Percentiles rank a stretch among this genome's conserved stretches.
Evolutionary conservation across 2,797 vertebrate species (phyloP).

Genomic region (Hafferia zeledoni): DNA sequence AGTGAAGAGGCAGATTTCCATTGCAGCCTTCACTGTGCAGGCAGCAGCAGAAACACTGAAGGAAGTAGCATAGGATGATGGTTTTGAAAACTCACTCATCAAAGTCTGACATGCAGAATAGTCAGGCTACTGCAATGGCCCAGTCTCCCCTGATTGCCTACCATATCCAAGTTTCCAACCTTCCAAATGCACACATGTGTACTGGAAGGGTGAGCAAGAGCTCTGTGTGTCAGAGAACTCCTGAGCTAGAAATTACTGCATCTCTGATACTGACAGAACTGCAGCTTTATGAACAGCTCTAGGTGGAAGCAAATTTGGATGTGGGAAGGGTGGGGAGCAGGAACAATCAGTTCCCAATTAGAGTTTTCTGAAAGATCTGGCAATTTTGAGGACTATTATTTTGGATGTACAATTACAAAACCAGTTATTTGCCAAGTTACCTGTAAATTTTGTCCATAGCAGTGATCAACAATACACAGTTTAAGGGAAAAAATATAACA

Average conservation of each 20-base stretch:
- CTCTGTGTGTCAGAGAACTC: not conserved
- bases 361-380: not conserved
- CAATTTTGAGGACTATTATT: not conserved
- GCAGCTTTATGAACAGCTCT: not conserved
- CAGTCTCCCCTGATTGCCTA: not conserved
- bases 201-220: not conserved
- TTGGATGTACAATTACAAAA: not conserved
- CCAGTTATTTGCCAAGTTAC: not conserved
- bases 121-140: not conserved
- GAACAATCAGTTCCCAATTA: not conserved
- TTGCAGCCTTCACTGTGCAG: slow-evolving; percentile 89
- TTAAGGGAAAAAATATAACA: not conserved
- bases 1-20: slow-evolving; percentile 91
- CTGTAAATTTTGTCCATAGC: not conserved
- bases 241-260: not conserved
- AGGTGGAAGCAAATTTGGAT: not conserved
- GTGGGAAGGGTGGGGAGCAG: not conserved
- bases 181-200: too few relatives aligned
- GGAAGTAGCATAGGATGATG: slow-evolving; percentile 53
- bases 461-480: not conserved
- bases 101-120: not conserved
- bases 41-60: slow-evolving; percentile 87
- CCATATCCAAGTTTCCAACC: rapidly evolving
- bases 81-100: not conserved
- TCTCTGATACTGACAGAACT: not conserved